These are phyloP conservation scores for Danaus chrysippus DNA, from an alignment of 2,888 invertebrate genomes.

Conservation along the genomic window DNA sequence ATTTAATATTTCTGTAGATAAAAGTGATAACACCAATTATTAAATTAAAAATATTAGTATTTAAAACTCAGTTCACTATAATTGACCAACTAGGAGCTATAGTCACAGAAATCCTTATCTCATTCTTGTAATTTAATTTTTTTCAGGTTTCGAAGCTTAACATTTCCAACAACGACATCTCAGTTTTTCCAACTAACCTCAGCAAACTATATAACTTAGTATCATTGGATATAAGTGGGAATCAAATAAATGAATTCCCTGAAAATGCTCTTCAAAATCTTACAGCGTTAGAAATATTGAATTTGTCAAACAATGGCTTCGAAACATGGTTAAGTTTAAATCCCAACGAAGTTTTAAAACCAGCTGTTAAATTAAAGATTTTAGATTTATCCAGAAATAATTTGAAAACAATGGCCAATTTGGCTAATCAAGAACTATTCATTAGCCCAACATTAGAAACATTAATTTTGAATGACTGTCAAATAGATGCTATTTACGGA, in stretches of 20 bases:
- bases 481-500: constrained; percentile 76
- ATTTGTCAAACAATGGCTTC: constrained; percentile 82
- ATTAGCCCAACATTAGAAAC: constrained; percentile 78
- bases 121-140: not conserved
- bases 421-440: constrained; percentile 73
- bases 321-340: constrained; percentile 77
- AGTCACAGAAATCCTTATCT: not conserved
- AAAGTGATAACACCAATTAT: too few relatives aligned
- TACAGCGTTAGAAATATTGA: constrained; percentile 76
- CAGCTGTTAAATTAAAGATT: constrained; percentile 72
- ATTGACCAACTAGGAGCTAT: not conserved
- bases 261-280: constrained; percentile 72
- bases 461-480: constrained; percentile 81
- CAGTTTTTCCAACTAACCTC: constrained; percentile 70
- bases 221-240: constrained; percentile 64
- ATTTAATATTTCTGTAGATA: too few relatives aligned
- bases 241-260: constrained; percentile 73
- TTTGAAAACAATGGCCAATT: constrained; percentile 72
- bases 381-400: constrained; percentile 83
- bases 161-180: constrained; percentile 82
- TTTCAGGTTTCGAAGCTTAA: constrained; percentile 82
- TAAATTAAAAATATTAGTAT: too few relatives aligned
- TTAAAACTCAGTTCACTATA: not conserved
- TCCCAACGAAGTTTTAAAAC: constrained; percentile 71
- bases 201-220: constrained; percentile 51